A percentile compares a stretch with the other conserved stretches of the same genome.
phyloP scores from a whole-genome alignment of 2,797 vertebrate genomes.

The Parambassis ranga region DNA sequence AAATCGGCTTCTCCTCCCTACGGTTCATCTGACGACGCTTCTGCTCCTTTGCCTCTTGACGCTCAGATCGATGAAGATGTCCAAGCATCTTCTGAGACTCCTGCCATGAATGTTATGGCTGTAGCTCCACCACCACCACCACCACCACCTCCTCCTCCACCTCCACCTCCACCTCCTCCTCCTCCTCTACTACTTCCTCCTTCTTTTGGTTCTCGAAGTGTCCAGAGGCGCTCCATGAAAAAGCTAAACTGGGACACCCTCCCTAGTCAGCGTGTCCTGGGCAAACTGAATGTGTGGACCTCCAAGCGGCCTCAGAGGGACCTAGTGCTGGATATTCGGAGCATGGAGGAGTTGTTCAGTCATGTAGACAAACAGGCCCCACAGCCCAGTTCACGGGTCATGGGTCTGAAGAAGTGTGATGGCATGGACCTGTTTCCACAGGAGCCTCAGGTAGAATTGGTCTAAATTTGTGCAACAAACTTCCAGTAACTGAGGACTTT shows the following conservation, averaged over 20 bases:
- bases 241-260: constrained; percentile 86
- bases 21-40: constrained; percentile 11
- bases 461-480: neutral
- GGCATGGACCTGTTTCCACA: constrained; percentile 36
- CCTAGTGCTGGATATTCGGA: constrained; percentile 76
- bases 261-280: constrained; percentile 79
- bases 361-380: constrained; percentile 63
- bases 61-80: constrained; percentile 16
- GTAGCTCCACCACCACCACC: constrained; percentile 11
- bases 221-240: constrained; percentile 79
- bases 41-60: neutral
- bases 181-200: constrained; percentile 5
- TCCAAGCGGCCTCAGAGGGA: constrained; percentile 65
- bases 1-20: constrained; percentile 29
- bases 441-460: constrained; percentile 57
- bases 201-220: constrained; percentile 38
- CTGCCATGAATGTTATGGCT: neutral
- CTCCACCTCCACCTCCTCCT: constrained; percentile 1
- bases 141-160: accelerated
- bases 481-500: neutral
- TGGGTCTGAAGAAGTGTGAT: constrained; percentile 43
- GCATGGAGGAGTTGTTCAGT: constrained; percentile 86
- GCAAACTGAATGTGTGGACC: constrained; percentile 83
- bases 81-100: neutral
- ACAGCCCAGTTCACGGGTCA: constrained; percentile 11